Evolutionary conservation across 2,113 vertebrate species (phyloP), one percentile per base, ranked within the genome.

Genomic region (Thryonomys swinderianus): DNA sequence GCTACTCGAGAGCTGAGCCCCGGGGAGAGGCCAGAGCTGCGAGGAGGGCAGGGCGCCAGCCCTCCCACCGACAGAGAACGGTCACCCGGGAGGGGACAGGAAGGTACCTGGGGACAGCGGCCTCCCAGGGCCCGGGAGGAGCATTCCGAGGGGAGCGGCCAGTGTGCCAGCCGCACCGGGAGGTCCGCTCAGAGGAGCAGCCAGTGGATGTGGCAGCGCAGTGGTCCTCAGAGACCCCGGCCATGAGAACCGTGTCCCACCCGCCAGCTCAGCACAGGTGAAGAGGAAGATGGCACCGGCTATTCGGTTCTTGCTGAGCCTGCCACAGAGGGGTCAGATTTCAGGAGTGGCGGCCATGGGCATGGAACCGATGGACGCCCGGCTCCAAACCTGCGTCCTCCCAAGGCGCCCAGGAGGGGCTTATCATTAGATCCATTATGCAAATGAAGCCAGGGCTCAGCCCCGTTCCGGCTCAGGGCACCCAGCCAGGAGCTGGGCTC

Each of bases 381-480:
- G 82, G 81, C 21, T 86, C 76, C 42, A 25, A 51, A 51, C 48
- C 48, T 51, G 10, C 37, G 62, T 84, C 34, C 53, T 48, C 81
- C 92, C 32, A 30, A 76, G 61, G 59, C 61, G 42, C 51, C 74
- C 71, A 17, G 2, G 83, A 59, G 51, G 86, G 48, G 30, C 74
- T 57, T 55, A 45, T 69, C 74, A 45, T 94, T 74, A 20, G 37
- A 40, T 20, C 76, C 42, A 74, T 95, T 79, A 83, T 76, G 85
- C 82, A 96, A 88, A 97, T 57, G 14, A 89, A 71, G 18, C 71
- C 40, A 2, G 64, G 59, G 51, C 88, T 83, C 79, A 86, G 48
- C 79, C 55, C 74, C 69, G 80, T 62, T 18, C 62, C 66, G 0
- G 53, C n/a, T 81, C 66, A 67, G 48, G 88, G 64, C 55, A 4